Conservation (phyloP, 2,113 vertebrate genomes). For the Tetraodon nigroviridis region DNA sequence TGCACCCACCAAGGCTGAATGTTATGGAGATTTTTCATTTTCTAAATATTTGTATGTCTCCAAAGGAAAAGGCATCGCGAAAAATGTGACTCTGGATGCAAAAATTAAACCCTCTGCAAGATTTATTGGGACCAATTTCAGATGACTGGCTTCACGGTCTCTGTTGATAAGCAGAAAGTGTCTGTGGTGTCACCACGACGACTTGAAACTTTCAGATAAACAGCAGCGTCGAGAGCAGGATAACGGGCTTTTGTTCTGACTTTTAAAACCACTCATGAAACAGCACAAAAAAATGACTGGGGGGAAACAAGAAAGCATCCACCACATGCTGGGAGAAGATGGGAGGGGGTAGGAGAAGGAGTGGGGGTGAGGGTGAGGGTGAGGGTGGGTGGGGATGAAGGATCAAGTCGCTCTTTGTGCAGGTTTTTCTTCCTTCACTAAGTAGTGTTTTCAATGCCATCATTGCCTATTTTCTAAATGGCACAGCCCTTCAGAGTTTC, state of each 20-base stretch:
- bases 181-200: constrained; percentile 12
- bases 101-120: not conserved
- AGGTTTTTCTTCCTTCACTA: not conserved
- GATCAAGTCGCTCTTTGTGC: constrained; percentile 1
- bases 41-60: not conserved
- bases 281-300: constrained; percentile 3
- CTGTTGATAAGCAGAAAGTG: constrained; percentile 29
- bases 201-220: constrained; percentile 26
- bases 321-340: not conserved
- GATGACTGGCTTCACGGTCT: constrained; percentile 14
- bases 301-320: constrained; percentile 6
- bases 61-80: too few relatives aligned
- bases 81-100: too few relatives aligned
- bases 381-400: not conserved
- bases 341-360: too few relatives aligned
- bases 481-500: not conserved
- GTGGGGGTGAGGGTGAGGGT: too few relatives aligned
- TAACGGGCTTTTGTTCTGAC: not conserved
- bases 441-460: not conserved
- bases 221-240: too few relatives aligned
- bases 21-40: constrained; percentile 20
- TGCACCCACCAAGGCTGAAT: too few relatives aligned
- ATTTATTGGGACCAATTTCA: constrained; percentile 41
- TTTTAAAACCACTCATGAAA: constrained; percentile 1
- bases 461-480: not conserved